Evolutionary conservation across 1,140 invertebrate species (phyloP), one percentile per base, ranked within the genome.

Genomic region (Lepidostoma basale): DNA sequence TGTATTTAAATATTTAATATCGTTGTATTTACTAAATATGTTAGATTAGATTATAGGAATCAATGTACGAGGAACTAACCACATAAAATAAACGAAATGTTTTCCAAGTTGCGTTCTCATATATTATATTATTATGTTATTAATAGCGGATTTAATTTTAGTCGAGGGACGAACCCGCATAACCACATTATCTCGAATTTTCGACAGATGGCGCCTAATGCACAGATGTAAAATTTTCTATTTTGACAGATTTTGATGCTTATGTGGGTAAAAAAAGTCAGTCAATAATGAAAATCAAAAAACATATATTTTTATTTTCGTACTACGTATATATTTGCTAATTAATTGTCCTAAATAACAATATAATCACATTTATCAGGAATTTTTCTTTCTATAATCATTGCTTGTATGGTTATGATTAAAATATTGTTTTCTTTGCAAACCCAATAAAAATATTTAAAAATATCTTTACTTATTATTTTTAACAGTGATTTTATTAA

Each of bases 21-120:
- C 10, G 25, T 23, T 49, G 10, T 23, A 49, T 49, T 49, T 22
- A 49, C 5, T 12, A 8, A 23, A 49, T 49, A 12, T 23, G 23
- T n/a, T n/a, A 49, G n/a, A 49, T 49, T 49, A 49, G 9, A 49
- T 23, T 49, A 49, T 25, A 28, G 23, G 18, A 25, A 49, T 49
- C 52, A 56, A 36, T 56, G 52, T 56, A 56, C 23, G 28, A 18
- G 30, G 22, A 56, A 18, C 36, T 36, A 56, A 56, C 18, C 30
- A 14, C 44, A 47, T 22, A 47, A 45, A 45, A 47, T 47, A 22
- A 9, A 47, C 44, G 23, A 47, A 47, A 47, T 47, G 20, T 22
- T 18, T 56, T 56, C 52, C 52, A 56, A 56, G 52, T 56, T 56
- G 52, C 18, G 52, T 56, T 56, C 52, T 56, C 52, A 56, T 23